phyloP scores from a whole-genome alignment of 2,888 invertebrate genomes.

The Atrina japonica region DNA sequence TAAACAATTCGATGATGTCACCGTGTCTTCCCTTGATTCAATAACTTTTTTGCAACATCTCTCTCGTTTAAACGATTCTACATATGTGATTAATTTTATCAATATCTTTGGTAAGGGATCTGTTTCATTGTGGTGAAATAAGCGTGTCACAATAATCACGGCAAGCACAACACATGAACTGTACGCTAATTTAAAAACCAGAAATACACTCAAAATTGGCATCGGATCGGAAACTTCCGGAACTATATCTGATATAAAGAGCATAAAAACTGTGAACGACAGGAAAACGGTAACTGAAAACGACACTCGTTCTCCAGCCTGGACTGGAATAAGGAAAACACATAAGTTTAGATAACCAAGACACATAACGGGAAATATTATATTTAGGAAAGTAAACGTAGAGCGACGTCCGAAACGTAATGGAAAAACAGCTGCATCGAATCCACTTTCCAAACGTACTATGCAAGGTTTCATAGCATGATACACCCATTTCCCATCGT shows the following conservation, averaged over 20 bases:
- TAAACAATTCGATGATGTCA: too few relatives aligned
- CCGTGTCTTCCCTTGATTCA: too few relatives aligned
- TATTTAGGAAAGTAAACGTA: constrained; percentile 9
- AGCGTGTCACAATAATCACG: constrained; percentile 5
- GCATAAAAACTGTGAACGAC: constrained; percentile 22
- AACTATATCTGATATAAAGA: constrained; percentile 2
- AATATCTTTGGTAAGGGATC: neutral
- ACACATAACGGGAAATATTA: constrained; percentile 10
- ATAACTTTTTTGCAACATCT: too few relatives aligned
- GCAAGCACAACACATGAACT: constrained; percentile 16
- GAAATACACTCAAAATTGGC: constrained; percentile 19
- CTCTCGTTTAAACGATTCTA: too few relatives aligned
- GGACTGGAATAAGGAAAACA: constrained; percentile 6
- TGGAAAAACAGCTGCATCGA: constrained; percentile 1
- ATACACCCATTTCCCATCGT: constrained; percentile 22
- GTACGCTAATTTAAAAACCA: constrained; percentile 25
- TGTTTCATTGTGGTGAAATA: constrained; percentile 14
- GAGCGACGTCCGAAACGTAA: constrained; percentile 5
- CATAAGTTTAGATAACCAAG: constrained; percentile 7
- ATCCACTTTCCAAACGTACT: neutral
- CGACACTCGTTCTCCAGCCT: constrained; percentile 17
- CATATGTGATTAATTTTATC: too few relatives aligned
- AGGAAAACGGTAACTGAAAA: constrained; percentile 17
- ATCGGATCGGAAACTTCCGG: constrained; percentile 20
- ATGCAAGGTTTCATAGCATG: constrained; percentile 6